Evolutionary conservation across 2,888 invertebrate species (phyloP), one percentile per base, ranked within the genome.

Genomic region (Eupithecia inturbata): DNA sequence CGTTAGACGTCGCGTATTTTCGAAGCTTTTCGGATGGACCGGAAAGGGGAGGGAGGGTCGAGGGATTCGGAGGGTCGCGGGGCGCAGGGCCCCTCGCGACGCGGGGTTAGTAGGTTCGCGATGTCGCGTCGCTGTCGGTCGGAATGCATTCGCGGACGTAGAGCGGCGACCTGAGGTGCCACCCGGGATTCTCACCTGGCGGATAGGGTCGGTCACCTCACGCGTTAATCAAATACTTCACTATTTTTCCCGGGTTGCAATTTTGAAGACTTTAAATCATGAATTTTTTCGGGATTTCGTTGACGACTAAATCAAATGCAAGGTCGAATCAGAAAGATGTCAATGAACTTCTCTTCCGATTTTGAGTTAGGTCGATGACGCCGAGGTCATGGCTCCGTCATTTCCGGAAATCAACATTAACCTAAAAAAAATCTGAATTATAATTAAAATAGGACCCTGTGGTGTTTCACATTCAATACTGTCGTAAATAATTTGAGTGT

Each of bases 81-180:
- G 93, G 92, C 88, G 92, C 91, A 90, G 90, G 89, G 90, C 92
- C 92, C 92, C 92, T 91, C 91, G 91, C 91, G 84, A 89, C 89
- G 93, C 93, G 92, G 94, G 93, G 94, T 93, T 93, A 94, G 93
- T 93, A 92, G 93, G 93, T 93, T 92, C 94, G 93, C 93, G 91
- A 92, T 92, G 93, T 93, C 93, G 93, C 92, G 91, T 91, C 92
- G 93, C 88, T 88, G 91, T 89, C 92, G 93, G 93, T 91, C 92
- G 92, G 93, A 92, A 94, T 94, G 94, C 94, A 94, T 94, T 94
- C 93, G 93, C 93, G 93, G 90, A 92, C 92, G 92, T 92, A 90
- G 92, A 93, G 92, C 91, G 91, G 93, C 89, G 91, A 93, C 92
- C 93, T 93, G 87, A 93, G 93, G 93, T 93, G 89, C 90, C 93